These are phyloP conservation scores for Hemistola chrysoprasaria DNA, from an alignment of 2,888 invertebrate species.

Conservation along the genomic window DNA sequence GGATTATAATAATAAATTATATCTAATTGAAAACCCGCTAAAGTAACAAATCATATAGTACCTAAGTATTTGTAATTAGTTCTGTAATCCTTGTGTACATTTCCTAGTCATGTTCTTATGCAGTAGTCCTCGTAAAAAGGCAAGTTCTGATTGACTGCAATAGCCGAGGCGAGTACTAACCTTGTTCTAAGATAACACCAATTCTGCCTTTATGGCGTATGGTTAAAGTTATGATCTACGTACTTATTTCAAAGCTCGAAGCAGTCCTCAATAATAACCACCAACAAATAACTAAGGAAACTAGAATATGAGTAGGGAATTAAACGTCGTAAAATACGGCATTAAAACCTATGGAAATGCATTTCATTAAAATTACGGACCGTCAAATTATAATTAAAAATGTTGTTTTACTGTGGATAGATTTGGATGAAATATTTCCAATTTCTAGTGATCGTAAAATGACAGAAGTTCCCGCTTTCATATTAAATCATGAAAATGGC, in stretches of 20 bases:
- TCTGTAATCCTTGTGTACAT: too few relatives aligned
- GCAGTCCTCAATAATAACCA: constrained; percentile 4
- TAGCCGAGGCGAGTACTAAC: neutral
- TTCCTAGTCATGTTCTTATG: too few relatives aligned
- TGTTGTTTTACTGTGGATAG: constrained; percentile 17
- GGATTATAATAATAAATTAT: too few relatives aligned
- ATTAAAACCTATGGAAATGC: constrained; percentile 29
- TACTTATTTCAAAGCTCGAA: neutral
- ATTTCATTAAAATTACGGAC: constrained; percentile 22
- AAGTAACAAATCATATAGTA: too few relatives aligned
- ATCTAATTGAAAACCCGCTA: too few relatives aligned
- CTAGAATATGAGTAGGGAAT: constrained; percentile 4
- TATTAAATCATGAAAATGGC: too few relatives aligned
- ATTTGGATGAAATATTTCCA: constrained; percentile 14
- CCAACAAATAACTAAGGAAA: constrained; percentile 14
- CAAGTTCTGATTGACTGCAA: neutral
- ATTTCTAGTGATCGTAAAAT: constrained; percentile 2
- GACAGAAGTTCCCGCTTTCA: too few relatives aligned
- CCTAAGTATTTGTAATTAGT: too few relatives aligned
- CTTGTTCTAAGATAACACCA: neutral
- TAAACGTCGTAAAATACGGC: constrained; percentile 23
- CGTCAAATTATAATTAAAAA: constrained; percentile 18
- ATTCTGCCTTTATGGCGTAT: constrained; percentile 7
- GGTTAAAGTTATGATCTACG: neutral
- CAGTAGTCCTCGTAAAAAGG: constrained; percentile 1